A percentile compares a stretch with the other conserved stretches of the same genome.
These are phyloP conservation scores for Tringa solitaria DNA, from an alignment of 2,113 vertebrate species.

Conservation along the genomic window DNA sequence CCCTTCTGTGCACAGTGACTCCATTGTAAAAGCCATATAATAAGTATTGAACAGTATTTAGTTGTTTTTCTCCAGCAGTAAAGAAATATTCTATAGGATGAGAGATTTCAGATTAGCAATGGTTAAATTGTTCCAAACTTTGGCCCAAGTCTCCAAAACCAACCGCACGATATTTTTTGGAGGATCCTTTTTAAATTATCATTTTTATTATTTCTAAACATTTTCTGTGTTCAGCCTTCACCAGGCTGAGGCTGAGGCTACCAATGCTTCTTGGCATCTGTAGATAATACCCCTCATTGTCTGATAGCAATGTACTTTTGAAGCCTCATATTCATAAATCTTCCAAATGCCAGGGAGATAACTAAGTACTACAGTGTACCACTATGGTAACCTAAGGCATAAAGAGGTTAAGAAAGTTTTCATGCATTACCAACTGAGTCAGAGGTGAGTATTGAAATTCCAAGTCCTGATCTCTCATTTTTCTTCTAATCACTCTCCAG, in stretches of 20 bases:
- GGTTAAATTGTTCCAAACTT: not conserved
- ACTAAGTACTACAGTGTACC: not conserved
- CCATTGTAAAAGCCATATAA: not conserved
- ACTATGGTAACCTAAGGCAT: not conserved
- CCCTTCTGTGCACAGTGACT: not conserved
- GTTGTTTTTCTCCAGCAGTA: not conserved
- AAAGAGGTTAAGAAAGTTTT: not conserved
- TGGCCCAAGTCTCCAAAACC: not conserved
- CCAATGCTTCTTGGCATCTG: conserved; percentile 46
- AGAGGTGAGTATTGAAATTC: not conserved
- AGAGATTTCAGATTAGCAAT: not conserved
- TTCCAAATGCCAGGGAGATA: not conserved
- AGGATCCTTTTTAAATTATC: not conserved
- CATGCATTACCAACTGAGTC: not conserved
- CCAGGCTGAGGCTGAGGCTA: not conserved
- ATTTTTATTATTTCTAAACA: not conserved
- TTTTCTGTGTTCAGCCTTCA: not conserved
- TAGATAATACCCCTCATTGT: conserved; percentile 26
- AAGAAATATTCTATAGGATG: not conserved
- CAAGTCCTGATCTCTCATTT: not conserved
- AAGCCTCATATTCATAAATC: conserved; percentile 9
- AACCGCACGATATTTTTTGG: not conserved
- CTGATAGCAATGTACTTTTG: conserved; percentile 1
- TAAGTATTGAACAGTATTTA: not conserved
- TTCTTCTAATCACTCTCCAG: not conserved